phyloP scores from a whole-genome alignment of 2,113 vertebrate genomes.

The Indri indri region DNA sequence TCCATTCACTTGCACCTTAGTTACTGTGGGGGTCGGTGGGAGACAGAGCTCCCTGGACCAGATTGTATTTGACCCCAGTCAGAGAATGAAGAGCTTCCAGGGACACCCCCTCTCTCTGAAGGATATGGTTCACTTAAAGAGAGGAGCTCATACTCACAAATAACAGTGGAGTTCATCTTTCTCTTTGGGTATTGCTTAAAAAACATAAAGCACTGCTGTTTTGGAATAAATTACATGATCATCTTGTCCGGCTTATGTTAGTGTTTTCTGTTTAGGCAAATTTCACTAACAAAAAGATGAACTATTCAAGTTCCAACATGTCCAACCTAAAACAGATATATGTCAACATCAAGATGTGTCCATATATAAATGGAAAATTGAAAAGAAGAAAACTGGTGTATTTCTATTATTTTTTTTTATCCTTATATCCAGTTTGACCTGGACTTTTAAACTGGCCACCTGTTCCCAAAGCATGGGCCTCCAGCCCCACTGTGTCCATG shows the following conservation, averaged over 20 bases:
- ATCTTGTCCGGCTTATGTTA: background rate
- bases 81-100: background rate
- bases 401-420: background rate
- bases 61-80: background rate
- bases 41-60: background rate
- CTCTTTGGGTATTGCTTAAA: background rate
- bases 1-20: background rate
- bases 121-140: background rate
- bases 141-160: background rate
- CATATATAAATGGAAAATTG: background rate
- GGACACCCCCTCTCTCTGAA: background rate
- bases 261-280: background rate
- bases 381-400: background rate
- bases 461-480: background rate
- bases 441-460: background rate
- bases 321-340: background rate
- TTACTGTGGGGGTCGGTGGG: background rate
- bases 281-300: constrained; percentile 11
- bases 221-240: background rate
- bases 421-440: background rate
- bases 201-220: background rate
- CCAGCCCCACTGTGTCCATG: background rate
- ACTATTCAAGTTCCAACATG: background rate
- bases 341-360: background rate
- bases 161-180: background rate